These are phyloP conservation scores for Cephalopachus bancanus DNA, from an alignment of 2,797 vertebrate genomes.

Conservation along the genomic window DNA sequence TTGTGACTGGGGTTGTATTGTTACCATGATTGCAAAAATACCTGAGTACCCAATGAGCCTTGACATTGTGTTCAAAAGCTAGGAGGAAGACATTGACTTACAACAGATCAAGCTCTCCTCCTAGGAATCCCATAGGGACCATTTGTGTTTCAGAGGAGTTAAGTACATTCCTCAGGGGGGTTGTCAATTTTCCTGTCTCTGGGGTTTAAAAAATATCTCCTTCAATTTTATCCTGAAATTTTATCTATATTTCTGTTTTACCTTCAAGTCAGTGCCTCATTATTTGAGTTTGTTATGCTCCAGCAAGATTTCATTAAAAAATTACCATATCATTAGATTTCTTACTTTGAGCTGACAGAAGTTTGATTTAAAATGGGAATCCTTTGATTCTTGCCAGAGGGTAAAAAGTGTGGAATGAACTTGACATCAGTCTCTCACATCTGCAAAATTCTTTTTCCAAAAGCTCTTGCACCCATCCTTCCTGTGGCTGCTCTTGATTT, in stretches of 20 bases:
- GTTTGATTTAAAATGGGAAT: conserved; percentile 26
- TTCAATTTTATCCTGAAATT: conserved; percentile 55
- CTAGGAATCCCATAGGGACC: conserved; percentile 59
- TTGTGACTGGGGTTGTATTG: neutral
- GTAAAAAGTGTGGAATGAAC: neutral
- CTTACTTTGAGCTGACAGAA: conserved; percentile 48
- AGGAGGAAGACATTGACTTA: conserved; percentile 56
- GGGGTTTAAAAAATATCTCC: conserved; percentile 65
- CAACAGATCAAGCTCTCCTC: conserved; percentile 66
- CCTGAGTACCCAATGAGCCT: conserved; percentile 40
- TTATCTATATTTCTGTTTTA: conserved; percentile 41
- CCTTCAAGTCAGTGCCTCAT: neutral
- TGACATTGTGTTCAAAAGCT: conserved; percentile 43
- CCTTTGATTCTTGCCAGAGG: conserved; percentile 4
- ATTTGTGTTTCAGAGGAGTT: neutral
- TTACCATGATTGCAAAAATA: conserved; percentile 20
- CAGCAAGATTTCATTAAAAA: conserved; percentile 11
- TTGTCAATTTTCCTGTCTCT: conserved; percentile 44
- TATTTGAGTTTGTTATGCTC: conserved; percentile 54
- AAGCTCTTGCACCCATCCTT: neutral
- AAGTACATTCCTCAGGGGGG: conserved; percentile 64
- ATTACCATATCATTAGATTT: neutral
- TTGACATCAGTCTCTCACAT: conserved; percentile 18
- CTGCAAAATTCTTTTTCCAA: neutral
- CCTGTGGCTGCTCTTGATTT: neutral